phyloP scores from a whole-genome alignment of 1,140 invertebrate species.

The Zaprionus ornatus region DNA sequence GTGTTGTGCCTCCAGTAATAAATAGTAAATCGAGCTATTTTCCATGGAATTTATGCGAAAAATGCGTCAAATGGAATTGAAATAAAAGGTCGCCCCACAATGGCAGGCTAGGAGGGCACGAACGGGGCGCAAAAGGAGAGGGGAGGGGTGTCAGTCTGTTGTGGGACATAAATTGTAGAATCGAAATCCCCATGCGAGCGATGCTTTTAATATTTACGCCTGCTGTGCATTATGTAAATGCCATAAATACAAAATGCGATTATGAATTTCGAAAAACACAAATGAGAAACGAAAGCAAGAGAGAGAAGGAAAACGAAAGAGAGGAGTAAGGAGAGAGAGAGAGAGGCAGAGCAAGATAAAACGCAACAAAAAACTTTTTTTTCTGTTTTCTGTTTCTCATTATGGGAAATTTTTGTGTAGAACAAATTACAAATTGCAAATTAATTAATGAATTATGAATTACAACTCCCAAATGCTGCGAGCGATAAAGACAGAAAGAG shows the following conservation, averaged over 20 bases:
- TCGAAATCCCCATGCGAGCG: neutral
- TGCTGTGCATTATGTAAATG: slow-evolving; percentile 29
- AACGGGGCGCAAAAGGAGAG: too few species aligned
- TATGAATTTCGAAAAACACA: slow-evolving; percentile 17
- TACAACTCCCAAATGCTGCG: neutral
- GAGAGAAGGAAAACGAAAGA: neutral
- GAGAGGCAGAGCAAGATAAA: neutral
- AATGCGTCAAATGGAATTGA: slow-evolving; percentile 48
- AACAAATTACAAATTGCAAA: slow-evolving; percentile 8
- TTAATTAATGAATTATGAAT: slow-evolving; percentile 9
- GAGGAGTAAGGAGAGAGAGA: neutral
- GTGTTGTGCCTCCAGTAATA: slow-evolving; percentile 33
- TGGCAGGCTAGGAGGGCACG: neutral
- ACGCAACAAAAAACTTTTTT: neutral
- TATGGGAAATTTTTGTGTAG: neutral
- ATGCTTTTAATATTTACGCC: slow-evolving; percentile 33
- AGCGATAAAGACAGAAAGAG: neutral
- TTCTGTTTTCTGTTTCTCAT: neutral
- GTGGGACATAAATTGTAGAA: neutral
- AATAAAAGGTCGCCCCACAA: slow-evolving; percentile 22
- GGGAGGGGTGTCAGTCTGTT: neutral
- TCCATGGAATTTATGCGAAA: slow-evolving; percentile 65
- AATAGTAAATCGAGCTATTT: slow-evolving; percentile 75
- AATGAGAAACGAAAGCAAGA: neutral
- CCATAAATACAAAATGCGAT: slow-evolving; percentile 32